Percentiles rank a stretch among this genome's conserved stretches.
These are phyloP conservation scores for Leptopilina boulardi DNA, from an alignment of 1,140 invertebrate genomes.

Conservation along the genomic window DNA sequence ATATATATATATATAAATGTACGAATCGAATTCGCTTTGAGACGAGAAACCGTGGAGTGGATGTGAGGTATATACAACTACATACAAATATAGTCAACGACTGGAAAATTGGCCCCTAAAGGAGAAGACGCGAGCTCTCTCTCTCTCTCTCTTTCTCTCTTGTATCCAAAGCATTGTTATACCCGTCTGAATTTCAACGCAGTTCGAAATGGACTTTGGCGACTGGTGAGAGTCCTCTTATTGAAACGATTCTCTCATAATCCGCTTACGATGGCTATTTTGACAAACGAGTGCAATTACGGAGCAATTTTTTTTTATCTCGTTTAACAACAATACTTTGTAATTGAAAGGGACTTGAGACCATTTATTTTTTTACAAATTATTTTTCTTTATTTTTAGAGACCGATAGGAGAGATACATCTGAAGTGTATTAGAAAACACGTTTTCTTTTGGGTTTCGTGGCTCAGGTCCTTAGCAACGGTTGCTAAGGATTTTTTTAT, in stretches of 20 bases:
- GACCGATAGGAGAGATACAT: background rate
- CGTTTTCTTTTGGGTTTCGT: too few species aligned
- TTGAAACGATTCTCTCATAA: conserved; percentile 11
- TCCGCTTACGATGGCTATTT: conserved; percentile 6
- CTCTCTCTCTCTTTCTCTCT: too few species aligned
- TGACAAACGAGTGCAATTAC: conserved; percentile 23
- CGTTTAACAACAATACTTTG: background rate
- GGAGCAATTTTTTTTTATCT: background rate
- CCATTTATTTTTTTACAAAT: background rate
- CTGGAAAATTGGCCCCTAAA: conserved; percentile 51
- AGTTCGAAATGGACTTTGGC: conserved; percentile 15
- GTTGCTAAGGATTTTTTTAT: too few species aligned
- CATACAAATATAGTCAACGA: conserved; percentile 37
- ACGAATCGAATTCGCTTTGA: conserved; percentile 47
- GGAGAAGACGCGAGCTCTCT: conserved; percentile 44
- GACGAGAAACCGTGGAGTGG: conserved; percentile 20
- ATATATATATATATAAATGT: conserved; percentile 21
- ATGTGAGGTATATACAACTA: background rate
- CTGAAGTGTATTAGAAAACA: too few species aligned
- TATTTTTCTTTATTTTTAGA: background rate
- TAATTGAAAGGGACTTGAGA: background rate
- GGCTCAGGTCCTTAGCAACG: too few species aligned
- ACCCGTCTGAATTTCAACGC: conserved; percentile 19
- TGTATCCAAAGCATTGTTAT: conserved; percentile 26
- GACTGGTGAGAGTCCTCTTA: background rate